Percentiles rank a stretch among this genome's conserved stretches.
These are phyloP conservation scores for Plecotus auritus DNA, from an alignment of 2,113 vertebrate genomes.

Conservation along the genomic window DNA sequence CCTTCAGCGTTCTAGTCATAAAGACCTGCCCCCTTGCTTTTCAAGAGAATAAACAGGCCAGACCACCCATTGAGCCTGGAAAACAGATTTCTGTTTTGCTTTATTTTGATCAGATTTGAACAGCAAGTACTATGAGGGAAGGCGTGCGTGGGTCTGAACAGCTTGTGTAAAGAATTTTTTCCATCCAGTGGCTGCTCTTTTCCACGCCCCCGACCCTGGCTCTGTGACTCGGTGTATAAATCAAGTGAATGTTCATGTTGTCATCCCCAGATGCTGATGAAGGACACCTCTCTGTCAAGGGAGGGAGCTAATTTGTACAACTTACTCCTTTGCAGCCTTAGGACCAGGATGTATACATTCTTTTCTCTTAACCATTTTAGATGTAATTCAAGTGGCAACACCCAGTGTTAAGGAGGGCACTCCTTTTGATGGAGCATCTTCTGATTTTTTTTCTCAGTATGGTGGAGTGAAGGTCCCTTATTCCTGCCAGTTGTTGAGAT, in stretches of 20 bases:
- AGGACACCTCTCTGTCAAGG: slow-evolving; percentile 13
- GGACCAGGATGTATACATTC: neutral
- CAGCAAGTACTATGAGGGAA: neutral
- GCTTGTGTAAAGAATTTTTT: neutral
- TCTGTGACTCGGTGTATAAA: neutral
- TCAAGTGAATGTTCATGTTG: neutral
- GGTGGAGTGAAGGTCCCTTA: neutral
- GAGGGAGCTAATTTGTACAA: slow-evolving; percentile 16
- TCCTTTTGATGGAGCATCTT: neutral
- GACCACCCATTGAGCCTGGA: neutral
- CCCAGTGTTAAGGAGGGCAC: neutral
- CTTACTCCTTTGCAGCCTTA: slow-evolving; percentile 16
- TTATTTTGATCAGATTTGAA: slow-evolving; percentile 7
- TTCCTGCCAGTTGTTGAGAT: neutral
- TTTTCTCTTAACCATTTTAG: slow-evolving; percentile 1
- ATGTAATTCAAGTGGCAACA: slow-evolving; percentile 7
- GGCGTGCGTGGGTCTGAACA: neutral
- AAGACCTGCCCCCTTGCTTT: neutral
- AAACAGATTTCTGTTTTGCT: neutral
- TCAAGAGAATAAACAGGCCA: neutral
- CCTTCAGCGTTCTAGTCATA: neutral
- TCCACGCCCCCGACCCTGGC: neutral
- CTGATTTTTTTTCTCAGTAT: neutral
- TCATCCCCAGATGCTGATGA: neutral
- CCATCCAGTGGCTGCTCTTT: neutral